These are phyloP conservation scores for Acanthopleura granulata DNA, from an alignment of 2,888 invertebrate genomes.

Conservation along the genomic window DNA sequence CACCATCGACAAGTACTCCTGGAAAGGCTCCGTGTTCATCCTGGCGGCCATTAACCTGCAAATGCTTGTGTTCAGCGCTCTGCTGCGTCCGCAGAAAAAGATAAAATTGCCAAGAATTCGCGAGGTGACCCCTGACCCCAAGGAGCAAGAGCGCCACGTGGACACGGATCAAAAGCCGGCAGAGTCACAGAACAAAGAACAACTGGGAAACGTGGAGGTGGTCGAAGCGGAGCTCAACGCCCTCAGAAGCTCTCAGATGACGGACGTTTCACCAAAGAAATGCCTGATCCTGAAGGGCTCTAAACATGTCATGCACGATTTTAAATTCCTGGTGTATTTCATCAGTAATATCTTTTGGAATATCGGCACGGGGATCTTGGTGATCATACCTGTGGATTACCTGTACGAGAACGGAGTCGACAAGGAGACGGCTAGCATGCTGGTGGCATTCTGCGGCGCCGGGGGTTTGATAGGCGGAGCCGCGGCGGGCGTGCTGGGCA, in stretches of 20 bases:
- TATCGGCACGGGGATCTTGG: constrained; percentile 41
- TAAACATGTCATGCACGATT: constrained; percentile 22
- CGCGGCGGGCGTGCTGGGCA: constrained; percentile 52
- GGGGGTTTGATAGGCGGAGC: constrained; percentile 51
- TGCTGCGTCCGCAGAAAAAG: constrained; percentile 38
- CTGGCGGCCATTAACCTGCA: constrained; percentile 53
- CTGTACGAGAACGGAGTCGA: constrained; percentile 39
- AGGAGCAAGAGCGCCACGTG: background rate
- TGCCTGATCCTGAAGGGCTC: background rate
- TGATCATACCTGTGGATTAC: constrained; percentile 52
- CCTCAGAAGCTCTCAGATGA: background rate
- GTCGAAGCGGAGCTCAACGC: constrained; percentile 1
- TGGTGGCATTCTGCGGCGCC: constrained; percentile 41
- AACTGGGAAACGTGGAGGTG: background rate
- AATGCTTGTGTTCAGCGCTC: constrained; percentile 46
- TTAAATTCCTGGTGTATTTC: constrained; percentile 51
- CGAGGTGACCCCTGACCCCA: background rate
- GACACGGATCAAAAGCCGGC: background rate
- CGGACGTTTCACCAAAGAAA: background rate
- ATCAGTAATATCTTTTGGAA: constrained; percentile 60
- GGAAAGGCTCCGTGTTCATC: constrained; percentile 57
- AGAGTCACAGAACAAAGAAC: background rate
- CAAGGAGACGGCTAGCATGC: constrained; percentile 41
- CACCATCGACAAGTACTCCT: constrained; percentile 53
- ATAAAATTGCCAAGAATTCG: background rate